A percentile compares a stretch with the other conserved stretches of the same genome.
Evolutionary conservation across 2,113 vertebrate species (phyloP).

Genomic region (Odontesthes bonariensis): DNA sequence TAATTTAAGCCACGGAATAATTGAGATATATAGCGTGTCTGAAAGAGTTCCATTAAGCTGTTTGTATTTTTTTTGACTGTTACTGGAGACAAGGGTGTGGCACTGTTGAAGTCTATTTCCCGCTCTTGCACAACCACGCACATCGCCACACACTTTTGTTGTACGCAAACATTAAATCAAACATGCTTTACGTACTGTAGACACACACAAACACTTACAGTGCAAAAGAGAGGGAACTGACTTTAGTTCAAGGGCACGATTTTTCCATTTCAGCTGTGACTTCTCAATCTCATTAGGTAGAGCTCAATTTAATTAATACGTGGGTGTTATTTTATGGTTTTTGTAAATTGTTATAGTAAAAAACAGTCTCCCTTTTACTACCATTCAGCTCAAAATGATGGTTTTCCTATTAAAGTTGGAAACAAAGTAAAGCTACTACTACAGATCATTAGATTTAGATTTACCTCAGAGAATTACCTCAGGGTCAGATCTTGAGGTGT

Average conservation of each 20-base stretch:
- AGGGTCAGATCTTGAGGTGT: constrained; percentile 77
- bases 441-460: constrained; percentile 78
- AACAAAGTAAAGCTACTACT: constrained; percentile 68
- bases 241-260: constrained; percentile 65
- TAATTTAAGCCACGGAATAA: constrained; percentile 95
- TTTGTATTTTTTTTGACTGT: constrained; percentile 73
- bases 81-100: constrained; percentile 92
- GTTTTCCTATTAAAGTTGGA: constrained; percentile 69
- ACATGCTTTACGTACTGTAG: not conserved
- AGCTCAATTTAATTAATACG: constrained; percentile 55
- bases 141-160: constrained; percentile 30
- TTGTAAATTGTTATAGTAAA: constrained; percentile 52
- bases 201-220: constrained; percentile 9
- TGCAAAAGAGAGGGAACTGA: constrained; percentile 4
- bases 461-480: constrained; percentile 74
- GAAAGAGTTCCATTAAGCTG: constrained; percentile 89
- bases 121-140: constrained; percentile 54
- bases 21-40: constrained; percentile 93
- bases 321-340: constrained; percentile 63
- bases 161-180: constrained; percentile 46
- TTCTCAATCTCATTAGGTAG: constrained; percentile 58
- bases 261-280: constrained; percentile 60
- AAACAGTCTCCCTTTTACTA: constrained; percentile 47
- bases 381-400: constrained; percentile 49
- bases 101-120: constrained; percentile 74